Base-by-base conservation (phyloP, 2,888 invertebrate genomes). In the Leucophenga maculata region DNA sequence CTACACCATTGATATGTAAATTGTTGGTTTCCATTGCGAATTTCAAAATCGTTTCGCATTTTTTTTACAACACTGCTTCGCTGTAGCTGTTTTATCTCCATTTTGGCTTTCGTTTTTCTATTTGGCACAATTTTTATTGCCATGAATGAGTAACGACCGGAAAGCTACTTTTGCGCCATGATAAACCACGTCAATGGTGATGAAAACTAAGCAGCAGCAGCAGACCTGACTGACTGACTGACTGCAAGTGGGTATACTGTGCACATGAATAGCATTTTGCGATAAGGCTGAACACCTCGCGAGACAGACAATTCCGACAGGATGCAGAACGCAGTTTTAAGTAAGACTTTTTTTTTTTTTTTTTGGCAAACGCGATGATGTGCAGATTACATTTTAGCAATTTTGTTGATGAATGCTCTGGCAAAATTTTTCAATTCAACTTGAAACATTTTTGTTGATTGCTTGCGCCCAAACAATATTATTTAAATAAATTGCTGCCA, bases 71-170 rank as follows among this genome's bases (percentile, higher is more conserved):
- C 11, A 8, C 8, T 39, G 8, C 8, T 3, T 9, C 4, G 8
- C 11, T 39, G 8, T 39, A 39, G 3, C 39, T 39, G 39, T 9
- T 59, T 59, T 32, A 60, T 16, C 50, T 64, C 57, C 52, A 69
- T 68, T 59, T 16, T 60, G 46, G 62, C 68, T 71, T 65, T 74
- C 70, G 69, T 79, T 79, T 82, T 83, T 72, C 77, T 78, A 76
- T 80, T 79, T 76, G 82, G 78, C 82, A 79, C 79, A 83, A 79
- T 82, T 85, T 80, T 80, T 80, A 84, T 82, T 79, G 79, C 78
- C 76, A 83, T 83, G 83, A 81, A 86, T 86, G 86, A 86, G 85
- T 85, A 86, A 86, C 86, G 86, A 86, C 80, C 85, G 85, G 86
- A 86, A 86, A 84, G 85, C 77, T 79, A 76, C 80, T 86, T 86